Evolutionary conservation across 2,113 vertebrate genomes (phyloP).

Genomic region (Apodemus speciosus): DNA sequence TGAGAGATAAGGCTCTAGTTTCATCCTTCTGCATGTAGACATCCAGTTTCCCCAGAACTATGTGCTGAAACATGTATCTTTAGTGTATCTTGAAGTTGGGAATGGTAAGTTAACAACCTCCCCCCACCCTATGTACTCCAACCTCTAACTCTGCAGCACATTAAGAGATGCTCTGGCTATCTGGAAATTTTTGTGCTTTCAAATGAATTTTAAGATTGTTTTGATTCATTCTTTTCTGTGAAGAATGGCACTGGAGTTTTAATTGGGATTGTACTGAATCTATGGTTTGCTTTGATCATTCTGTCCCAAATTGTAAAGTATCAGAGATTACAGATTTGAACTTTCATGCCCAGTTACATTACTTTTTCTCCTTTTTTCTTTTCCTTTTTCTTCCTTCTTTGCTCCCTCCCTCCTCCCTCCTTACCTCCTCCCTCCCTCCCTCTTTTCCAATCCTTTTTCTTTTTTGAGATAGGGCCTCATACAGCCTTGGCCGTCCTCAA

Average conservation of each 20-base stretch:
- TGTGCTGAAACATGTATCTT: not conserved
- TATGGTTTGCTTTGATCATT: not conserved
- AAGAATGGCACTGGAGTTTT: not conserved
- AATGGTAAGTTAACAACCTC: not conserved
- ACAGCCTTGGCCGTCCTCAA: not conserved
- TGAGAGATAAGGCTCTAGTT: not conserved
- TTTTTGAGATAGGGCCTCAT: not conserved
- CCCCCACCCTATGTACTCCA: not conserved
- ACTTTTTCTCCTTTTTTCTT: no score
- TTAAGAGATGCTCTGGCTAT: not conserved
- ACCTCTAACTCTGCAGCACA: not conserved
- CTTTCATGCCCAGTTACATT: not conserved
- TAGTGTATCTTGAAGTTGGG: not conserved
- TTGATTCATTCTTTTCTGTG: not conserved
- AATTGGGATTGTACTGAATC: not conserved
- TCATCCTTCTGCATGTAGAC: not conserved
- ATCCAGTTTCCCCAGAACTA: not conserved
- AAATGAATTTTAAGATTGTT: not conserved
- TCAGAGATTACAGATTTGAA: not conserved
- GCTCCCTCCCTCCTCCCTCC: not conserved
- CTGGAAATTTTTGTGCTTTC: not conserved
- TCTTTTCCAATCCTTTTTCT: accelerated
- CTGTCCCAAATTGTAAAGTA: not conserved
- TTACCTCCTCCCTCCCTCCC: not conserved
- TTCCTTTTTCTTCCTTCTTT: not conserved